Conservation (phyloP, 1,140 invertebrate genomes). For the Popillia japonica region DNA sequence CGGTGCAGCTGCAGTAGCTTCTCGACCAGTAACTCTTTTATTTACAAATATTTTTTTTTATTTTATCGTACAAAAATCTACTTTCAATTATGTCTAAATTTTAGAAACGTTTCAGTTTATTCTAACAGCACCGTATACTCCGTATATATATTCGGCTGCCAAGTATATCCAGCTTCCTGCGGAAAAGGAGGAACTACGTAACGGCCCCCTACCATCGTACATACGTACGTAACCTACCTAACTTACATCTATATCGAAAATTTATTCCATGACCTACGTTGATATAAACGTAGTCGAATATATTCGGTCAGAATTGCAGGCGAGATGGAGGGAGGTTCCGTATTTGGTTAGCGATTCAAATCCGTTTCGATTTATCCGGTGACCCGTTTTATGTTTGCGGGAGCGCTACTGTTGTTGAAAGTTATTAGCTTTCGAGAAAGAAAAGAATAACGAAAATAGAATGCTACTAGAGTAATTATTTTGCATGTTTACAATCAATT, state of each 20-base stretch:
- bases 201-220: not conserved
- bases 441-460: not conserved
- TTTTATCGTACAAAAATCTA: too few species aligned
- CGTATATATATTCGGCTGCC: not conserved
- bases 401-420: not conserved
- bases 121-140: not conserved
- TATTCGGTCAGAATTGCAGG: not conserved
- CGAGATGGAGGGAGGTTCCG: not conserved
- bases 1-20: too few species aligned
- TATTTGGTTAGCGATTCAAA: constrained; percentile 4
- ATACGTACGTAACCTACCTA: not conserved
- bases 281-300: not conserved
- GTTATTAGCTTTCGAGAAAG: not conserved
- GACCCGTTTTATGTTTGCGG: not conserved
- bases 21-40: too few species aligned
- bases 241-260: not conserved
- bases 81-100: too few species aligned
- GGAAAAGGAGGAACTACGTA: not conserved
- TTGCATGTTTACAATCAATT: too few species aligned
- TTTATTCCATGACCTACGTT: constrained; percentile 14
- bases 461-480: not conserved
- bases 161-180: not conserved
- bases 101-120: too few species aligned
- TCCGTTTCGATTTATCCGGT: constrained; percentile 4
- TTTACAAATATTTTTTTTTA: too few species aligned